phyloP scores from a whole-genome alignment of 2,113 vertebrate species.

The Pteronura brasiliensis region DNA sequence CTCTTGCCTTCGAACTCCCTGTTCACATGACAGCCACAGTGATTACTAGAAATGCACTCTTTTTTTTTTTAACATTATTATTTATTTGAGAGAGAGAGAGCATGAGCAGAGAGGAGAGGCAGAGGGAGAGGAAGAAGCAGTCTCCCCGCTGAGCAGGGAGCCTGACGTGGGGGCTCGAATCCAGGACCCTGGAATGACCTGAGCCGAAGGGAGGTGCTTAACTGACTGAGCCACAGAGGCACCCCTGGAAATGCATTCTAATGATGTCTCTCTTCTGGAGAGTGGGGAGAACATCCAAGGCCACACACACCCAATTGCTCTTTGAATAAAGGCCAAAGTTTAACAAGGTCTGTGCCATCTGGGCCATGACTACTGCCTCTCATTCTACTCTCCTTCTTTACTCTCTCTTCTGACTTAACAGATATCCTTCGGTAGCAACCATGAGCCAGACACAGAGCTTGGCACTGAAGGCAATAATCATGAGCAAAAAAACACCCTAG shows the following conservation, averaged over 20 bases:
- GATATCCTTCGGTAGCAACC: background rate
- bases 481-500: background rate
- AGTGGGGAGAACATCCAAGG: accelerated
- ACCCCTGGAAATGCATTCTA: background rate
- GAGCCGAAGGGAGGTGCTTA: too few relatives aligned
- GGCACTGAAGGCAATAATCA: background rate
- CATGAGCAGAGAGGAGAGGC: too few relatives aligned
- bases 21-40: background rate
- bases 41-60: background rate
- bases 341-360: background rate
- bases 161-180: too few relatives aligned
- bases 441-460: background rate
- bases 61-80: too few relatives aligned
- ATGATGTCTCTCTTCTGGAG: background rate
- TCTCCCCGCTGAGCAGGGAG: too few relatives aligned
- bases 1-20: background rate
- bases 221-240: too few relatives aligned
- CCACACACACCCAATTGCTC: background rate
- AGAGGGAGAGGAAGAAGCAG: too few relatives aligned
- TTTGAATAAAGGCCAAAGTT: background rate
- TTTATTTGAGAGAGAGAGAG: too few relatives aligned
- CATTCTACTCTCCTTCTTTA: background rate
- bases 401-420: background rate
- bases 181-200: too few relatives aligned
- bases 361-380: background rate